A percentile compares a stretch with the other conserved stretches of the same genome.
Conservation (phyloP, 92 coral and sea anemone genomes). For the Galaxea fascicularis region DNA sequence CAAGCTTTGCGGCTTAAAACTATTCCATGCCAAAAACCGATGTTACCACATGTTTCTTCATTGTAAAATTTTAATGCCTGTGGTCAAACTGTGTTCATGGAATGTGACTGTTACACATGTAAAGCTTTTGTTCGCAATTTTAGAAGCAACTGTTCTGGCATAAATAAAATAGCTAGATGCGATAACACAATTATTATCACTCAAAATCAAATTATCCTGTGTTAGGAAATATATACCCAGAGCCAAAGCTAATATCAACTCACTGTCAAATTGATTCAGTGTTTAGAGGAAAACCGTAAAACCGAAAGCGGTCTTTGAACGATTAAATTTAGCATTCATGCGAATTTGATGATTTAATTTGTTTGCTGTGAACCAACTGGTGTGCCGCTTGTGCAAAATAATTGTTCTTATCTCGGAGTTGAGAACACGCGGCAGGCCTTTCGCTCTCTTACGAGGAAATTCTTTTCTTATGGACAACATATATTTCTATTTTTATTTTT, state of each 20-base stretch:
- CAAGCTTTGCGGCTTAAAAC: neutral
- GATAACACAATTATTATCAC: neutral
- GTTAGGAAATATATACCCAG: neutral
- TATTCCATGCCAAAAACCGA: slow-evolving; percentile 13
- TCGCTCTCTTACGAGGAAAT: neutral
- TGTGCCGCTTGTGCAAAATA: slow-evolving; percentile 29
- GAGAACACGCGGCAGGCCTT: slow-evolving; percentile 43
- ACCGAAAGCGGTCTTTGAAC: slow-evolving; percentile 15
- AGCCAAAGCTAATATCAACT: neutral
- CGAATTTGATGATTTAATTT: slow-evolving; percentile 63
- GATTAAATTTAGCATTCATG: slow-evolving; percentile 68
- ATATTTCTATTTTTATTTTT: neutral
- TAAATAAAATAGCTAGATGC: slow-evolving; percentile 4
- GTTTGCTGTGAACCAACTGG: slow-evolving; percentile 46
- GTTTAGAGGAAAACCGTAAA: neutral
- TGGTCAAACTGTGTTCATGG: slow-evolving; percentile 6
- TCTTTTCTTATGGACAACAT: slow-evolving; percentile 4
- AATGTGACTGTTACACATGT: slow-evolving; percentile 17
- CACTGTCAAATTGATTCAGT: neutral
- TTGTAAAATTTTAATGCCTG: slow-evolving; percentile 41
- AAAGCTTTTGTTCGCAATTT: neutral
- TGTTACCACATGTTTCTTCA: slow-evolving; percentile 1
- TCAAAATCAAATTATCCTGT: neutral
- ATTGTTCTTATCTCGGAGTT: slow-evolving; percentile 23
- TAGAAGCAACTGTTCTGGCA: neutral